Conservation (phyloP, 1,140 invertebrate genomes). For the Anastatus disparis region DNA sequence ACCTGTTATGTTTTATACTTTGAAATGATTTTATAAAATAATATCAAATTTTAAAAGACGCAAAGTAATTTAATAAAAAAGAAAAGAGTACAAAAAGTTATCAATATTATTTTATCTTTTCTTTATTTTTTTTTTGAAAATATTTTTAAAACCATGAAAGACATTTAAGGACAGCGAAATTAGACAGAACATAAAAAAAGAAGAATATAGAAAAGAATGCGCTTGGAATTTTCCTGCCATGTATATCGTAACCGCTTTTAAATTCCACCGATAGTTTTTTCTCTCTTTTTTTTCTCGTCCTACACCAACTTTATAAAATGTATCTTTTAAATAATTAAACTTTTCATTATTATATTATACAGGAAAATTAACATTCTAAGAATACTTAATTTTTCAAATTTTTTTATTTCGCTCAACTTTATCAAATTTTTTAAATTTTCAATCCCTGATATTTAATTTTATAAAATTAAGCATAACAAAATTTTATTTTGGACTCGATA, state of each 20-base stretch:
- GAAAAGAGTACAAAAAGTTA: no score
- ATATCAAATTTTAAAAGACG: no score
- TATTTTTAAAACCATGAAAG: neutral
- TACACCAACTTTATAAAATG: no score
- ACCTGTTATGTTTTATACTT: no score
- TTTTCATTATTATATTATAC: no score
- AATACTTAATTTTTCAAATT: neutral
- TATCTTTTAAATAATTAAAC: no score
- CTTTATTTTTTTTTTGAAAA: neutral
- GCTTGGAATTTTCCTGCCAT: neutral
- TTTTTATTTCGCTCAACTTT: neutral
- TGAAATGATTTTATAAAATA: no score
- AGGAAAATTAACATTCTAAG: no score
- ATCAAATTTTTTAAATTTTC: neutral
- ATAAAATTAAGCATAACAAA: neutral
- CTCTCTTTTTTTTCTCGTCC: constrained; percentile 2
- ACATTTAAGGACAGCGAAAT: neutral
- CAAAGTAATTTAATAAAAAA: no score
- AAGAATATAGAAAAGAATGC: neutral
- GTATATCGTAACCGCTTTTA: neutral
- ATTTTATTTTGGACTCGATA: neutral
- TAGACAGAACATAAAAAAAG: neutral
- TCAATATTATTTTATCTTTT: no score
- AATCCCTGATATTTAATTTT: neutral
- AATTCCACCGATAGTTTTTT: constrained; percentile 7